Evolutionary conservation across 2,113 vertebrate species (phyloP).

Genomic region (Megaceryle maxima): DNA sequence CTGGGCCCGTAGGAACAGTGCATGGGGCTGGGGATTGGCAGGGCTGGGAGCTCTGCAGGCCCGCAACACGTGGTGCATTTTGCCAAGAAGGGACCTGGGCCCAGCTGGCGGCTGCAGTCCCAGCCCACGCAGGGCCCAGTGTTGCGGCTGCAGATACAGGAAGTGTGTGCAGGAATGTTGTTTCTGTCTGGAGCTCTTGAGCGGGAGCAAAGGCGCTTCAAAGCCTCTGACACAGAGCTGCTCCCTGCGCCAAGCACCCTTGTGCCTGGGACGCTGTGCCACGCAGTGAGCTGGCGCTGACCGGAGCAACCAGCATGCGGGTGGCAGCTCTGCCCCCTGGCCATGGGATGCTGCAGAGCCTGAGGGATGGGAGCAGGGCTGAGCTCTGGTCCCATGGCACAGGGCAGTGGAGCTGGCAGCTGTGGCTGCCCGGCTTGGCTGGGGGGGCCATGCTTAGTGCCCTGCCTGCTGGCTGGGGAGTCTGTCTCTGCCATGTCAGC

Average conservation of each 20-base stretch:
- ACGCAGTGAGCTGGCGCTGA: accelerated
- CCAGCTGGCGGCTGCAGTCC: neutral
- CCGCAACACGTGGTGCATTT: accelerated
- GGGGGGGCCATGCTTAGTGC: too few species aligned
- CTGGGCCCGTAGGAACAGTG: accelerated
- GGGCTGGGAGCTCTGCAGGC: accelerated
- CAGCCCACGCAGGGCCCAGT: neutral
- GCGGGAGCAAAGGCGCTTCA: neutral
- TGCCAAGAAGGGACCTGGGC: conserved; percentile 20
- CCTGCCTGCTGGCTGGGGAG: neutral
- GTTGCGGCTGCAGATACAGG: neutral
- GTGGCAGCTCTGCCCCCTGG: neutral
- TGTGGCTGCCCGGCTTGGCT: neutral
- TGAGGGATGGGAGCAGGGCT: neutral
- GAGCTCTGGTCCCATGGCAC: neutral
- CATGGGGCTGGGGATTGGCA: accelerated
- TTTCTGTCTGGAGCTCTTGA: conserved; percentile 54
- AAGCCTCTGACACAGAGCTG: neutral
- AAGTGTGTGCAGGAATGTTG: conserved; percentile 56
- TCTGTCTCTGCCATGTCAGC: accelerated
- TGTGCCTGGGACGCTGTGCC: accelerated
- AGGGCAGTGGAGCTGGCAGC: neutral
- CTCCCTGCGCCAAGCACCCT: neutral
- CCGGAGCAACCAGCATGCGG: accelerated
- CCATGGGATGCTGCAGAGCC: neutral